Evolutionary conservation across 2,888 invertebrate genomes (phyloP).

Genomic region (Cryptocheilus praepositus): DNA sequence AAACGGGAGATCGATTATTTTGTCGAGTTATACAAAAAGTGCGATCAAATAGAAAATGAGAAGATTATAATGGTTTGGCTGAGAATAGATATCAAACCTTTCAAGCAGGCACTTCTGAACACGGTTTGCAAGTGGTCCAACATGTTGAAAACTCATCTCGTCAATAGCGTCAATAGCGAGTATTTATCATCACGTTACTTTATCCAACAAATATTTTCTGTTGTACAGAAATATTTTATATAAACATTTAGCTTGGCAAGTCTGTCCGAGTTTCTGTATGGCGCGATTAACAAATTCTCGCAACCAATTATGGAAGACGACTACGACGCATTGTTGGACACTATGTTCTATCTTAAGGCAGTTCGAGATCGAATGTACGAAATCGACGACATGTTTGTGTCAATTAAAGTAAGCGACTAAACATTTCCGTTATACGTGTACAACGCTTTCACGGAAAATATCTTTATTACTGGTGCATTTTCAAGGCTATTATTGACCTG

Average conservation of each 20-base stretch:
- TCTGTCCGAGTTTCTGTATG: slow-evolving; percentile 85
- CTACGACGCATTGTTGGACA: slow-evolving; percentile 87
- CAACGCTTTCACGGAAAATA: slow-evolving; percentile 4
- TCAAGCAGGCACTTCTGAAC: slow-evolving; percentile 89
- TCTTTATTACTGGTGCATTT: slow-evolving; percentile 4
- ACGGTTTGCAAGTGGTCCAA: slow-evolving; percentile 92
- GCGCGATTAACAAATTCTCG: slow-evolving; percentile 83
- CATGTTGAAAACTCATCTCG: slow-evolving; percentile 90
- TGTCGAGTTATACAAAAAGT: slow-evolving; percentile 85
- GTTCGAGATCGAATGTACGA: slow-evolving; percentile 86
- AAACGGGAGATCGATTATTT: slow-evolving; percentile 83
- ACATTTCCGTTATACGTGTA: slow-evolving; percentile 5
- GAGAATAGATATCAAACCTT: slow-evolving; percentile 84
- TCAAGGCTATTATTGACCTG: slow-evolving; percentile 86
- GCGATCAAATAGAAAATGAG: slow-evolving; percentile 81
- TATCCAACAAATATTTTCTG: not conserved
- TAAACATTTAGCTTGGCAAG: slow-evolving; percentile 80
- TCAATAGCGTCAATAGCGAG: slow-evolving; percentile 82
- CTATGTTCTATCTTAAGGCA: slow-evolving; percentile 87
- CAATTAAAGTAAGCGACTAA: slow-evolving; percentile 78
- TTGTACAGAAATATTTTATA: not conserved
- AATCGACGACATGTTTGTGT: slow-evolving; percentile 94
- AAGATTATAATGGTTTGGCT: slow-evolving; percentile 88
- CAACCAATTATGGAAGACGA: slow-evolving; percentile 88
- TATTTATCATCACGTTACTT: slow-evolving; percentile 18